Percentiles rank a stretch among this genome's conserved stretches.
These are phyloP conservation scores for Eulemur macaco DNA, from an alignment of 2,113 vertebrate species.

Conservation along the genomic window DNA sequence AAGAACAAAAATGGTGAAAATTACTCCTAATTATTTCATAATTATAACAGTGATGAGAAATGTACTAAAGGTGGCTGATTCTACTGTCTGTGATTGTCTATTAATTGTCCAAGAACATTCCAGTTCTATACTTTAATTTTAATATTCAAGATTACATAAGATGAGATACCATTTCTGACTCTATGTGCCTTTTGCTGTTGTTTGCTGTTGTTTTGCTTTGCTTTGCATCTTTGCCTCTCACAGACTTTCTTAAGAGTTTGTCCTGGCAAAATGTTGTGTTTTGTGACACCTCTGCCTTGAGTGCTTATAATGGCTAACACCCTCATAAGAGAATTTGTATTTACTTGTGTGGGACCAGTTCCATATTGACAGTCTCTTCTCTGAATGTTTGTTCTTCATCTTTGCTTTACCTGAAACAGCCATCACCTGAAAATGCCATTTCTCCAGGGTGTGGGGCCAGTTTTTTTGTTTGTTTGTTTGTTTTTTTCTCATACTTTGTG, in stretches of 20 bases:
- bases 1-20: rapidly evolving
- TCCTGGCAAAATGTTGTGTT: neutral
- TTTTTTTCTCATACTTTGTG: neutral
- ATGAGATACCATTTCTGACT: neutral
- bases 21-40: neutral
- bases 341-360: neutral
- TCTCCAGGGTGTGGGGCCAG: rapidly evolving
- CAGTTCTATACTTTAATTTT: neutral
- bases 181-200: neutral
- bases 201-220: neutral
- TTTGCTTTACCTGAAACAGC: neutral
- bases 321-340: neutral
- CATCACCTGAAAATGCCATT: neutral
- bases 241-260: neutral
- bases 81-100: neutral
- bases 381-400: neutral
- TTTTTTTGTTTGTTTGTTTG: neutral
- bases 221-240: neutral
- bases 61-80: neutral
- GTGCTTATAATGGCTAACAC: neutral
- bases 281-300: neutral
- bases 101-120: neutral
- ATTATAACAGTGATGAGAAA: neutral
- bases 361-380: neutral
- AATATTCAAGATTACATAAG: neutral